phyloP scores from a whole-genome alignment of 2,888 invertebrate genomes.

The Chalcosyrphus nemorum region DNA sequence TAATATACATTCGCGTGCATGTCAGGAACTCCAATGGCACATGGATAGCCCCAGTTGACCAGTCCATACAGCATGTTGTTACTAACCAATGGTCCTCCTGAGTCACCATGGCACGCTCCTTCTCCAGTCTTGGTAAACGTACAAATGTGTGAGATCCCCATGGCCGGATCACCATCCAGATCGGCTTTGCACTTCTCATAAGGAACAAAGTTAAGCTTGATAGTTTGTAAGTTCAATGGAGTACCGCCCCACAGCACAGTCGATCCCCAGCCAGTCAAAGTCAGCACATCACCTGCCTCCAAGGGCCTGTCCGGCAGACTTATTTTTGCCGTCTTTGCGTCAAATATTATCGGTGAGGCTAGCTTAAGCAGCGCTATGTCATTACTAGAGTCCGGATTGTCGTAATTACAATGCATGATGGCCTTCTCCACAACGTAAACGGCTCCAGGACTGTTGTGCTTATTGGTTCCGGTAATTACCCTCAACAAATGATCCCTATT shows the following conservation, averaged over 20 bases:
- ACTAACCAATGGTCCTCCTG: conserved; percentile 79
- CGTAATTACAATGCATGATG: conserved; percentile 77
- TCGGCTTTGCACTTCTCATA: conserved; percentile 84
- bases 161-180: conserved; percentile 82
- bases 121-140: conserved; percentile 84
- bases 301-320: conserved; percentile 80
- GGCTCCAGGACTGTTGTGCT: conserved; percentile 75
- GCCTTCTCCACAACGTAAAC: conserved; percentile 77
- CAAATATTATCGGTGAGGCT: conserved; percentile 83
- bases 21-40: conserved; percentile 80
- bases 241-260: conserved; percentile 82
- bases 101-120: conserved; percentile 82
- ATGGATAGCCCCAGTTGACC: conserved; percentile 81
- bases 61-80: conserved; percentile 78
- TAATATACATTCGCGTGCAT: conserved; percentile 80
- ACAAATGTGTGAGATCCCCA: conserved; percentile 85
- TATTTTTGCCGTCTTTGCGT: conserved; percentile 83
- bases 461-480: conserved; percentile 78
- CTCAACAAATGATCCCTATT: conserved; percentile 47
- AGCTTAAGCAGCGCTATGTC: conserved; percentile 88
- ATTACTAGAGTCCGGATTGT: conserved; percentile 81
- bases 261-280: conserved; percentile 86
- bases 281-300: conserved; percentile 82
- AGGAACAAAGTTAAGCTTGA: conserved; percentile 84
- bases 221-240: conserved; percentile 84